Percentiles rank a stretch among this genome's conserved stretches.
These are phyloP conservation scores for Drosophila lowei DNA, from an alignment of 1,140 invertebrate species.

Conservation along the genomic window DNA sequence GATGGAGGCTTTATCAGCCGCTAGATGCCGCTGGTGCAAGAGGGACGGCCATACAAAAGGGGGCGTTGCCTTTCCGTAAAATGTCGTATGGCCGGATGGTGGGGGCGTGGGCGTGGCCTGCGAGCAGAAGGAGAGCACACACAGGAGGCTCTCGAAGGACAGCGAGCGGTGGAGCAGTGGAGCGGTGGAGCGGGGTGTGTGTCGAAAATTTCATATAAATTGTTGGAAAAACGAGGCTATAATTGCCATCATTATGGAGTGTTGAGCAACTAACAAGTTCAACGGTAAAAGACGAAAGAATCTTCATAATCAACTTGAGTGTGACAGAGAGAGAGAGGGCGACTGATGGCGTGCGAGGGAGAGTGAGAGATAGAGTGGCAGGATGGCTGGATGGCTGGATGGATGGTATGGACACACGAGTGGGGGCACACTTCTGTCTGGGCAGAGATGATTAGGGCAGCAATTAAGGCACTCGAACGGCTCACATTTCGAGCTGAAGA, in stretches of 20 bases:
- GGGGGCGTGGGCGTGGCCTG: slow-evolving; percentile 5
- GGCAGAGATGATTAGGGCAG: slow-evolving; percentile 68
- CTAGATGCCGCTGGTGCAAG: slow-evolving; percentile 10
- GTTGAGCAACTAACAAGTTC: slow-evolving; percentile 74
- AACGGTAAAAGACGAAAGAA: slow-evolving; percentile 41
- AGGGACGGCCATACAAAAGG: slow-evolving; percentile 30
- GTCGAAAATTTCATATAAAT: slow-evolving; percentile 77
- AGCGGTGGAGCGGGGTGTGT: slow-evolving; percentile 24
- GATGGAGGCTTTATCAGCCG: slow-evolving; percentile 60
- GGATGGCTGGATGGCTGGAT: too few species aligned
- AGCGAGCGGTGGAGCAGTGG: background rate
- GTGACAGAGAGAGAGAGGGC: background rate
- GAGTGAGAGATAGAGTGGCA: background rate
- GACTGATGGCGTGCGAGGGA: background rate
- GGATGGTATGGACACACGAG: background rate
- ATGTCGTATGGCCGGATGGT: too few species aligned
- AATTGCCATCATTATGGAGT: slow-evolving; percentile 83
- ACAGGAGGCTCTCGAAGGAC: too few species aligned
- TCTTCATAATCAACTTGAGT: slow-evolving; percentile 68
- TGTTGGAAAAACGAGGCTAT: slow-evolving; percentile 83
- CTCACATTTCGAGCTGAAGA: slow-evolving; percentile 21
- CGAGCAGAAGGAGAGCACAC: background rate
- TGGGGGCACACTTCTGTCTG: slow-evolving; percentile 17
- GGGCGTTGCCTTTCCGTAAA: slow-evolving; percentile 7
- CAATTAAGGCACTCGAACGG: slow-evolving; percentile 66